Percentiles rank a stretch among this genome's conserved stretches.
Evolutionary conservation across 2,113 vertebrate genomes (phyloP).

Genomic region (Amphiprion ocellaris): DNA sequence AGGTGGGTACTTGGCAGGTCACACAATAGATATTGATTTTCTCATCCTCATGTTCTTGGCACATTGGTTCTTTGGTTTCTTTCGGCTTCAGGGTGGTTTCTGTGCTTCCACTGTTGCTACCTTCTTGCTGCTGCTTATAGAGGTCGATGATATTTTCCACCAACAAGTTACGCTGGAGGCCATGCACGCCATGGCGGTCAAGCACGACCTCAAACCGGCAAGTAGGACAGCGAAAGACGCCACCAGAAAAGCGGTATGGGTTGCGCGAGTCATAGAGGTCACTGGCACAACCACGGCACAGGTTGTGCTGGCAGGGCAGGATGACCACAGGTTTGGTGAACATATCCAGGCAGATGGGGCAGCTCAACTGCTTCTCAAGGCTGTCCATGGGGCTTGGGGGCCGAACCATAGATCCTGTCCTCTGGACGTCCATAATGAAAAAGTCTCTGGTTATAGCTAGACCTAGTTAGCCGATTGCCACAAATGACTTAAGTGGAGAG

Average conservation of each 20-base stretch:
- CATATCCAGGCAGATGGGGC: conserved; percentile 98
- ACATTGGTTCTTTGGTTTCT: conserved; percentile 90
- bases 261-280: conserved; percentile 92
- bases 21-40: conserved; percentile 98
- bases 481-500: conserved; percentile 1
- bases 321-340: conserved; percentile 98
- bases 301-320: conserved; percentile 97
- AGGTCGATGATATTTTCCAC: conserved; percentile 99
- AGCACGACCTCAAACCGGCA: conserved; percentile 97
- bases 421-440: conserved; percentile 83
- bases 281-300: conserved; percentile 95
- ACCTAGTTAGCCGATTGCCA: neutral
- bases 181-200: conserved; percentile 96
- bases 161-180: conserved; percentile 95
- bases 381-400: conserved; percentile 90
- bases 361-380: conserved; percentile 97
- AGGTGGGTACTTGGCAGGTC: conserved; percentile 93
- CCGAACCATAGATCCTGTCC: conserved; percentile 80
- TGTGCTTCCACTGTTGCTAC: conserved; percentile 43
- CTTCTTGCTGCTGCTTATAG: conserved; percentile 92
- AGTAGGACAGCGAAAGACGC: conserved; percentile 94
- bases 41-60: conserved; percentile 96
- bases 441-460: conserved; percentile 13
- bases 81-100: conserved; percentile 86
- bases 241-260: conserved; percentile 89